Base-by-base conservation (phyloP, 2,113 vertebrate genomes). In the Dascyllus trimaculatus region DNA sequence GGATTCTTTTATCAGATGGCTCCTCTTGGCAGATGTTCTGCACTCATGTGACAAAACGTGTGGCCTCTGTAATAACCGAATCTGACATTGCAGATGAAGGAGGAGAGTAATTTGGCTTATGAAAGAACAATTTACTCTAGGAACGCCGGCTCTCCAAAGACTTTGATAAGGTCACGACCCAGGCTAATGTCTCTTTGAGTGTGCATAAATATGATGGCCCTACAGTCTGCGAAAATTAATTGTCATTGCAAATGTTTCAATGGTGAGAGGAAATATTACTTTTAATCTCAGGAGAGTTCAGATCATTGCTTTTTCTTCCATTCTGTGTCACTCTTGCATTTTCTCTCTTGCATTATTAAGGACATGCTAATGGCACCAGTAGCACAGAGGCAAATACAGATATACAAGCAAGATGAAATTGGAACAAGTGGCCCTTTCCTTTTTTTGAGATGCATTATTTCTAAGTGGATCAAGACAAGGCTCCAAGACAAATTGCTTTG, bases 151-250 rank as follows among this genome's bases (percentile, higher is more conserved):
- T 25, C 26, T n/a, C 11, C 11, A 17, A 8, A 53, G 29, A 62
- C 52, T 62, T 48, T 68, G 7, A 65, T 56, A 22, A 59, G 15
- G 24, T 64, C 19, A 54, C 19, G 38, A 32, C 48, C 8, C 10
- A 64, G 48, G 48, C 72, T 79, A 76, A 76, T 67, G 22, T 46
- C 24, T 57, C 32, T 51, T n/a, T 48, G 46, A 75, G 46, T 35
- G 18, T 66, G 7, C 14, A 62, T 32, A 26, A 38, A 56, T 24
- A 21, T 2, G 4, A 40, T 38, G 38, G 45, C 21, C 17, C 11
- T 18, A 18, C 21, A 52, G 45, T 14, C 11, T 1, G 4, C 38
- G 24, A 6, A 48, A 54, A 43, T 18, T 59, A 6, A 58, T 58
- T 58, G 32, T 51, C 10, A 45, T 35, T 59, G 11, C 11, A 46